Percentiles rank a stretch among this genome's conserved stretches.
Conservation (phyloP, 2,113 vertebrate genomes). For the Ciconia maguari region DNA sequence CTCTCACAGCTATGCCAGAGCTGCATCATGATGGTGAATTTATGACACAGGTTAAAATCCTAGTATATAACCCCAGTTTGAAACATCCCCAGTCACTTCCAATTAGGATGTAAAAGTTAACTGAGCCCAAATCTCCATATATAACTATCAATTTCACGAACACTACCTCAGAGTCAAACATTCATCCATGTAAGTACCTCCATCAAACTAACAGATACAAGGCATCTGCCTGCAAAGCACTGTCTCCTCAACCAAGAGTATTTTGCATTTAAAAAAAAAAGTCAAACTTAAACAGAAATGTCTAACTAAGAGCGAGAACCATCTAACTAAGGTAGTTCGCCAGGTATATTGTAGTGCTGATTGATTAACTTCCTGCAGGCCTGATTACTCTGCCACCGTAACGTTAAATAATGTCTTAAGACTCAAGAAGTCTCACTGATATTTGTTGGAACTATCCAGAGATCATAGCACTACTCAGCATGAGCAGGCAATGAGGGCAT, state of each 20-base stretch:
- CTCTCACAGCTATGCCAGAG: not conserved
- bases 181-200: not conserved
- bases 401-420: not conserved
- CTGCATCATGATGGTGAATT: not conserved
- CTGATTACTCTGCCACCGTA: not conserved
- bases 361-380: not conserved
- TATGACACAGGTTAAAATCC: not conserved
- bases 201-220: not conserved
- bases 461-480: not conserved
- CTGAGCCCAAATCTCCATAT: not conserved
- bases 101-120: not conserved
- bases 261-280: not conserved
- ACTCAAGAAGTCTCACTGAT: not conserved
- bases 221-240: not conserved
- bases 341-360: not conserved
- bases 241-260: not conserved
- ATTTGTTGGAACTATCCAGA: not conserved
- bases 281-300: not conserved
- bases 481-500: not conserved
- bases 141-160: not conserved
- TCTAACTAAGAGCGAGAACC: not conserved
- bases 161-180: not conserved
- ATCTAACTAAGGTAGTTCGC: not conserved
- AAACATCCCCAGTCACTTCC: not conserved
- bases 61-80: not conserved